Percentiles rank a stretch among this genome's conserved stretches.
Conservation (phyloP, 2,888 invertebrate genomes). For the Tenthredo livida region DNA sequence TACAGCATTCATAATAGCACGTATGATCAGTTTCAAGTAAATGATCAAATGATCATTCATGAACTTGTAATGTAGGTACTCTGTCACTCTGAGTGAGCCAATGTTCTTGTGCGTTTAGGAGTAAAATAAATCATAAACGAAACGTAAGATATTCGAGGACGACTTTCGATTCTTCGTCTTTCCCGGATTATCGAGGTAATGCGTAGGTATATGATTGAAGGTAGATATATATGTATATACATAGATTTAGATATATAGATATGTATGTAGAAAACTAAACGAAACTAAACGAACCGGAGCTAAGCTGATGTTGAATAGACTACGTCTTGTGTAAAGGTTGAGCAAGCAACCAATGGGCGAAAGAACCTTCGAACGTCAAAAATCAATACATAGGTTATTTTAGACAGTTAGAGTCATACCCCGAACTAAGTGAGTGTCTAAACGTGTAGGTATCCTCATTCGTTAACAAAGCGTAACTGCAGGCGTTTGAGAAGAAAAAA, state of each 20-base stretch:
- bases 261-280: not conserved
- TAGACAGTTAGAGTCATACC: not conserved
- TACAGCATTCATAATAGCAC: not conserved
- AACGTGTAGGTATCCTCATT: not conserved
- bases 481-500: not conserved
- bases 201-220: not conserved
- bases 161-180: slow-evolving; percentile 49
- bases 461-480: not conserved
- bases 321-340: not conserved
- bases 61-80: not conserved
- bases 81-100: not conserved
- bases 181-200: slow-evolving; percentile 28
- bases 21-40: slow-evolving; percentile 6
- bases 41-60: not conserved
- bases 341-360: not conserved
- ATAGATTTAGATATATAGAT: not conserved
- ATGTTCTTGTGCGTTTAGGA: not conserved
- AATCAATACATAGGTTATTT: slow-evolving; percentile 21
- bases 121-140: not conserved
- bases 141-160: slow-evolving; percentile 44
- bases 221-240: not conserved
- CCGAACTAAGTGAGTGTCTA: not conserved
- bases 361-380: not conserved
- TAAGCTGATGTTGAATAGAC: not conserved
- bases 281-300: not conserved